Base-by-base conservation (phyloP, 2,888 invertebrate species). In the Perizoma affinitatum region DNA sequence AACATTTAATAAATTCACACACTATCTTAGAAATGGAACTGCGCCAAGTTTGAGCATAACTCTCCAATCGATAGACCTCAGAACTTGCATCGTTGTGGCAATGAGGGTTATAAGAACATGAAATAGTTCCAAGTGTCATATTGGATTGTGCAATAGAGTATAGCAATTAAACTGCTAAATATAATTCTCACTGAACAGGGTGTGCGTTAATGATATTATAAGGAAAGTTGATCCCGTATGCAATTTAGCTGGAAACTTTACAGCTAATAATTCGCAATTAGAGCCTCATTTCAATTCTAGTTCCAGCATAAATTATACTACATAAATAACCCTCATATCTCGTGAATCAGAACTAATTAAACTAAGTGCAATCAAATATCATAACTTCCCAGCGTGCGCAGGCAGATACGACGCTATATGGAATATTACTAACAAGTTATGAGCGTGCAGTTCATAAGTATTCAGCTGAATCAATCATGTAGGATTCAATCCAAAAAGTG, bases 291-390 rank as follows among this genome's bases (percentile, higher is more conserved):
- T 45, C 40, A 59, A 40, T 53, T 45, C 45, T 49, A 48, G 44
- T 58, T 44, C 34, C 36, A 45, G 51, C 58, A 47, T 44, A 54
- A 48, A 55, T 55, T 49, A 54, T 47, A 54, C 55, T 55, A 55
- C 55, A 58, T 56, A 53, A 62, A 58, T 63, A 58, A 58, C 45
- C 10, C 46, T 55, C 58, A 48, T 63, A 63, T 63, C 63, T 58
- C 55, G 34, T 66, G 59, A 66, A 67, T 68, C 60, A 65, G 54
- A 68, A 70, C 64, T 68, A 67, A 74, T 75, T 73, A 66, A 66
- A 67, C 69, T 63, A 70, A 72, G 69, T 70, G 69, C 73, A 74
- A 72, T 74, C 70, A 71, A 75, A 74, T 70, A 67, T 61, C 41
- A 56, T 63, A 69, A 68, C 66, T 68, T 70, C 63, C 60, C 66